Evolutionary conservation across 2,797 vertebrate species (phyloP).

Genomic region (Eutrigla gurnardus): DNA sequence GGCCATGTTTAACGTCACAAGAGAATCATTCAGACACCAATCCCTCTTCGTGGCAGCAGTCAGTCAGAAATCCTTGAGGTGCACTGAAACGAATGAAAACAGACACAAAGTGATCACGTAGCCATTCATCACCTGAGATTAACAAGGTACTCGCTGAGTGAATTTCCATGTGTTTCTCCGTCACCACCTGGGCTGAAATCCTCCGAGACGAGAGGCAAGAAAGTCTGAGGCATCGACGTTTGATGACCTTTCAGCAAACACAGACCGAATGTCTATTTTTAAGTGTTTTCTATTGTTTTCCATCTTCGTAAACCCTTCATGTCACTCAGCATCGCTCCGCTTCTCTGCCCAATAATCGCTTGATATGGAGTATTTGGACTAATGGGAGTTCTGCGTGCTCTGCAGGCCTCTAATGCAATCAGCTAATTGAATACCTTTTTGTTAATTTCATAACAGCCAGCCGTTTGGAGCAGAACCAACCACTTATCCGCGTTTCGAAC

Average conservation of each 20-base stretch:
- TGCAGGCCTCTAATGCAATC: too few species aligned
- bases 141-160: not conserved
- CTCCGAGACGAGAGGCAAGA: slow-evolving; percentile 39
- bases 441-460: not conserved
- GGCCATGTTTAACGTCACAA: not conserved
- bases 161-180: slow-evolving; percentile 18
- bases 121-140: not conserved
- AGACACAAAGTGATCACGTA: not conserved
- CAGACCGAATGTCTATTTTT: not conserved
- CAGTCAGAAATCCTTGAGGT: not conserved
- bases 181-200: slow-evolving; percentile 29
- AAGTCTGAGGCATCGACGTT: slow-evolving; percentile 29
- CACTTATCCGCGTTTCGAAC: not conserved
- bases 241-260: slow-evolving; percentile 40
- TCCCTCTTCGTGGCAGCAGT: not conserved
- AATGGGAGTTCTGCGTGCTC: not conserved
- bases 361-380: not conserved
- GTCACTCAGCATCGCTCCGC: not conserved
- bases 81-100: not conserved
- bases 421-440: not conserved
- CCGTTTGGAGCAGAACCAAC: not conserved
- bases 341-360: not conserved
- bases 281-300: not conserved
- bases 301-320: not conserved
- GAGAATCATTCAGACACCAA: not conserved